These are phyloP conservation scores for Triplophysa siluroides DNA, from an alignment of 2,113 vertebrate species.

Conservation along the genomic window DNA sequence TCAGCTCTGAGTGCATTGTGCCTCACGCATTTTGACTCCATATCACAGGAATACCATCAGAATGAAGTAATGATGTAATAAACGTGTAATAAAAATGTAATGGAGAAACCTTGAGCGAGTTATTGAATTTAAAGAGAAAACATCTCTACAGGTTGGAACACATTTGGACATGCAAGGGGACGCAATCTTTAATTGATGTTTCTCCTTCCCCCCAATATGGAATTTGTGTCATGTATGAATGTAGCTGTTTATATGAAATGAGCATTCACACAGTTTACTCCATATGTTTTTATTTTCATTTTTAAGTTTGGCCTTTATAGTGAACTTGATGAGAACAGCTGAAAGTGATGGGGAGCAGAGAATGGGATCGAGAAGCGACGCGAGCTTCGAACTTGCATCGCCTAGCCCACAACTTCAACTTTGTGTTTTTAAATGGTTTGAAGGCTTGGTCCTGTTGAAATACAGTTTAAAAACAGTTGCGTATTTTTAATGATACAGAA, in stretches of 20 bases:
- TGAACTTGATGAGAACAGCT: not conserved
- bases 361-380: not conserved
- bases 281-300: slow-evolving; percentile 46
- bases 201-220: not conserved
- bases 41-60: slow-evolving; percentile 8
- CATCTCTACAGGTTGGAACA: not conserved
- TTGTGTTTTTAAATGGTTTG: slow-evolving; percentile 54
- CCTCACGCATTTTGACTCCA: slow-evolving; percentile 55
- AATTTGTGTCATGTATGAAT: slow-evolving; percentile 18
- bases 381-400: not conserved
- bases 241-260: slow-evolving; percentile 29
- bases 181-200: not conserved
- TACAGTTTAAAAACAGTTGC: slow-evolving; percentile 63
- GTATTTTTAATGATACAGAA: slow-evolving; percentile 76
- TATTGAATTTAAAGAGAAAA: not conserved
- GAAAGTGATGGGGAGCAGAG: not conserved
- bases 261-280: not conserved
- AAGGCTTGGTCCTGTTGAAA: slow-evolving; percentile 52
- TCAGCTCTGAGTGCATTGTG: slow-evolving; percentile 44
- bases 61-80: not conserved
- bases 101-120: not conserved
- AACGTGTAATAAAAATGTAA: not conserved
- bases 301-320: slow-evolving; percentile 26
- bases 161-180: not conserved
- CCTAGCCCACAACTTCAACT: not conserved